Conservation (phyloP, 2,113 vertebrate species). For the Dasyornis broadbenti region DNA sequence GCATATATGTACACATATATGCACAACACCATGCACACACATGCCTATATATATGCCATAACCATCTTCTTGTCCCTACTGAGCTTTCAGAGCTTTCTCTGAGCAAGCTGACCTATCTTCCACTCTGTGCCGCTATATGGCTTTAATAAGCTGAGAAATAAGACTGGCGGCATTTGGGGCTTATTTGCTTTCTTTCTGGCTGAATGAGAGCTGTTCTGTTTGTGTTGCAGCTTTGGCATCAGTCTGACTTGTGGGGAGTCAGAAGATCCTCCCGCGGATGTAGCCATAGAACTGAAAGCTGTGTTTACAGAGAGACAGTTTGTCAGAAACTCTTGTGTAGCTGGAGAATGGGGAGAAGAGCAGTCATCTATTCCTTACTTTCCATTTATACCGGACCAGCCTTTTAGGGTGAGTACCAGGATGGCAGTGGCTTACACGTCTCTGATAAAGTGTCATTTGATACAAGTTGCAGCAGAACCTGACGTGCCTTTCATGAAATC, state of each 20-base stretch:
- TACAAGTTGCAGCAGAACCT: not conserved
- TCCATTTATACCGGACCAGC: slow-evolving; percentile 96
- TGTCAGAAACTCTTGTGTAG: slow-evolving; percentile 85
- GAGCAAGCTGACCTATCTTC: not conserved
- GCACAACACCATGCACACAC: rapidly evolving
- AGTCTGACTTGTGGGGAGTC: slow-evolving; percentile 89
- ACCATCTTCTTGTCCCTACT: not conserved
- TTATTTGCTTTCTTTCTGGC: not conserved
- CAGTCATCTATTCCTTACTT: slow-evolving; percentile 91
- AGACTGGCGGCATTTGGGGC: not conserved
- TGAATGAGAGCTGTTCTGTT: not conserved
- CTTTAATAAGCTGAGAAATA: not conserved
- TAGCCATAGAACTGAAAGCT: slow-evolving; percentile 93
- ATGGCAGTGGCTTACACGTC: rapidly evolving
- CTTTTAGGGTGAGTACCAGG: slow-evolving; percentile 87
- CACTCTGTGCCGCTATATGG: rapidly evolving
- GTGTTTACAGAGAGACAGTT: slow-evolving; percentile 90
- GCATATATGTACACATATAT: not conserved
- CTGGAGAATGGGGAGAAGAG: slow-evolving; percentile 89
- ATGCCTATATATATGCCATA: not conserved
- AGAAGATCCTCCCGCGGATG: slow-evolving; percentile 80
- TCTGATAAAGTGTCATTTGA: not conserved
- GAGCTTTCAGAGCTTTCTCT: not conserved
- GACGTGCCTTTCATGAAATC: not conserved
- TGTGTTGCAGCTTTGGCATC: slow-evolving; percentile 85